Percentiles rank a stretch among this genome's conserved stretches.
phyloP scores from a whole-genome alignment of 1,140 invertebrate genomes.

The Achroia grisella region DNA sequence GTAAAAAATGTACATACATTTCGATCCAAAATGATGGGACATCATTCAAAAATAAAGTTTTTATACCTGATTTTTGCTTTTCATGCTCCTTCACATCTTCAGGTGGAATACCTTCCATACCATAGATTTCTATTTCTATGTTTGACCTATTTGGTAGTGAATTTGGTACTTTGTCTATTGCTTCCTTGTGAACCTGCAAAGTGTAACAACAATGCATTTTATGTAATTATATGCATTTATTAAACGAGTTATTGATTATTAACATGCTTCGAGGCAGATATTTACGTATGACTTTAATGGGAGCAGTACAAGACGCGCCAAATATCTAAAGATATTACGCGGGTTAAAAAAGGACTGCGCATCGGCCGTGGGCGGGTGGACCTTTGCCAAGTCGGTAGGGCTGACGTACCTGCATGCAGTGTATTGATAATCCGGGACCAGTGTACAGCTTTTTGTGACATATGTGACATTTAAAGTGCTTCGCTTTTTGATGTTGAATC shows the following conservation, averaged over 20 bases:
- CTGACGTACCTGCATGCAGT: constrained; percentile 96
- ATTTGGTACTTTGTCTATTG: constrained; percentile 99
- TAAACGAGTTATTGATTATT: background rate
- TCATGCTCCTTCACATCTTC: constrained; percentile 97
- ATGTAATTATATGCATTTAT: background rate
- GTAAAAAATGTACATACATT: constrained; percentile 62
- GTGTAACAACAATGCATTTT: constrained; percentile 12
- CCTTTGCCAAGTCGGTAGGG: constrained; percentile 43
- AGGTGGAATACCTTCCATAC: constrained; percentile 99
- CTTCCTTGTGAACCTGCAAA: constrained; percentile 97
- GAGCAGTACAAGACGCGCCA: constrained; percentile 43
- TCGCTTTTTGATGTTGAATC: constrained; percentile 99
- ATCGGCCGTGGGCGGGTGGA: constrained; percentile 49
- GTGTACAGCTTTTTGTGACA: constrained; percentile 99
- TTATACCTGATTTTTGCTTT: constrained; percentile 83
- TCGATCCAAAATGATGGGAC: constrained; percentile 43
- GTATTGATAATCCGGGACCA: constrained; percentile 97
- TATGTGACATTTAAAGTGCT: constrained; percentile 99
- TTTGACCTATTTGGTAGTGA: constrained; percentile 97
- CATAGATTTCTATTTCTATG: constrained; percentile 99
- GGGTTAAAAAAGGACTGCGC: constrained; percentile 43
- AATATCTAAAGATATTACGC: constrained; percentile 53
- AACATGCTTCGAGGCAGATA: constrained; percentile 19
- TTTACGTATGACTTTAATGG: constrained; percentile 42
- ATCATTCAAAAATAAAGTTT: constrained; percentile 41